phyloP scores from a whole-genome alignment of 2,888 invertebrate species.

The Salpingus planirostris region DNA sequence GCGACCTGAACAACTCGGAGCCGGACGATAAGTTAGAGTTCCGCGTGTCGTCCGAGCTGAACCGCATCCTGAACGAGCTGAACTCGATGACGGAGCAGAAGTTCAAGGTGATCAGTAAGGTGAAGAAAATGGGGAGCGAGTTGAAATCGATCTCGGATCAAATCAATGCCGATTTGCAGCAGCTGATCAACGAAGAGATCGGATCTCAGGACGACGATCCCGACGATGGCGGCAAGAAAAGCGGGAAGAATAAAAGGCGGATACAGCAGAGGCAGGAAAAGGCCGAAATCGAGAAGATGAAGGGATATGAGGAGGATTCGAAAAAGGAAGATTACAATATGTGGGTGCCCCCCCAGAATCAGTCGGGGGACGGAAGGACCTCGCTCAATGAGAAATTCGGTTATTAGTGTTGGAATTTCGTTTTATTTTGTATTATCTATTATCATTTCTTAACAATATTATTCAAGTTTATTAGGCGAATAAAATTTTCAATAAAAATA shows the following conservation, averaged over 20 bases:
- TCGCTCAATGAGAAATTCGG: slow-evolving; percentile 69
- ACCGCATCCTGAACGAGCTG: slow-evolving; percentile 23
- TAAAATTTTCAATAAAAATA: too few relatives aligned
- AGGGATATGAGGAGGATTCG: slow-evolving; percentile 42
- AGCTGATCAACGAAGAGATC: slow-evolving; percentile 4
- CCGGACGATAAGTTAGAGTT: slow-evolving; percentile 19
- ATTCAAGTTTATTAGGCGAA: too few relatives aligned
- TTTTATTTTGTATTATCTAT: too few relatives aligned
- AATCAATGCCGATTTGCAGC: slow-evolving; percentile 16
- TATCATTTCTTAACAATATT: too few relatives aligned
- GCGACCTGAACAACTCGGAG: slow-evolving; percentile 15
- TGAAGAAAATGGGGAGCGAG: slow-evolving; percentile 23
- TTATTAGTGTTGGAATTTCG: too few relatives aligned
- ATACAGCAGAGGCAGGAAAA: slow-evolving; percentile 32
- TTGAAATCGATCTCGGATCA: slow-evolving; percentile 23
- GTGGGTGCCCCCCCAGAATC: slow-evolving; percentile 70
- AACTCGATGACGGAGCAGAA: slow-evolving; percentile 25
- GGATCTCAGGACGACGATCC: slow-evolving; percentile 2
- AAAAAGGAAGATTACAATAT: slow-evolving; percentile 57
- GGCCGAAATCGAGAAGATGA: slow-evolving; percentile 22
- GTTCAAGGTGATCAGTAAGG: slow-evolving; percentile 23
- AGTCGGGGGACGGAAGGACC: slow-evolving; percentile 70
- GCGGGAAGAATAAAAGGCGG: slow-evolving; percentile 30
- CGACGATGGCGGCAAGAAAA: slow-evolving; percentile 20
- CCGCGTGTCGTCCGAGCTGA: slow-evolving; percentile 23